Conservation (phyloP, 1,140 invertebrate genomes). For the Drosophila kohkoa region DNA sequence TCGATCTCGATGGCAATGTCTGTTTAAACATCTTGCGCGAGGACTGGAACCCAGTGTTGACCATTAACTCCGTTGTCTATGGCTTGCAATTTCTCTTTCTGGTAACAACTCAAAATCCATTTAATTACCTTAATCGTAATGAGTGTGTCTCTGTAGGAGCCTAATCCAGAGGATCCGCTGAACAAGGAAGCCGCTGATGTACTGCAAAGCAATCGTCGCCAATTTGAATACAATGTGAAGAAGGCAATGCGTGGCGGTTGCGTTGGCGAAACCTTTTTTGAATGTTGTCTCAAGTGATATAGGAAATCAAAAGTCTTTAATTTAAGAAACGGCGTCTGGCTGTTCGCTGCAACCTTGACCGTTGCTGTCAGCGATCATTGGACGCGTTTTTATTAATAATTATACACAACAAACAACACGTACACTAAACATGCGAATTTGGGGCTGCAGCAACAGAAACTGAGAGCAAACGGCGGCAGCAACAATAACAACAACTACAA, state of each 20-base stretch:
- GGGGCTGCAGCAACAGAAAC: background rate
- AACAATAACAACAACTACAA: background rate
- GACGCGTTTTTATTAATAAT: slow-evolving; percentile 66
- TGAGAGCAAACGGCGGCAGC: background rate
- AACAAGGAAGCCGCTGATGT: slow-evolving; percentile 99
- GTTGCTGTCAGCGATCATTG: slow-evolving; percentile 57
- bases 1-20: slow-evolving; percentile 97
- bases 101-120: slow-evolving; percentile 86
- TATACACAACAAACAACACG: slow-evolving; percentile 46
- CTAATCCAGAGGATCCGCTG: slow-evolving; percentile 98
- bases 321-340: slow-evolving; percentile 70
- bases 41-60: slow-evolving; percentile 99
- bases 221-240: slow-evolving; percentile 98
- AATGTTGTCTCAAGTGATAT: slow-evolving; percentile 97
- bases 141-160: slow-evolving; percentile 89
- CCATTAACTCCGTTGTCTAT: slow-evolving; percentile 99
- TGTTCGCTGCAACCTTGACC: slow-evolving; percentile 8
- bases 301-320: slow-evolving; percentile 83
- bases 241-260: slow-evolving; percentile 98
- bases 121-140: background rate
- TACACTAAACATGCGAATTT: slow-evolving; percentile 9
- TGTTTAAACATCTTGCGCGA: slow-evolving; percentile 97
- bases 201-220: slow-evolving; percentile 95
- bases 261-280: slow-evolving; percentile 96
- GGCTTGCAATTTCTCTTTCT: slow-evolving; percentile 98